phyloP scores from a whole-genome alignment of 2,888 invertebrate genomes.

The Eupithecia inturbata region DNA sequence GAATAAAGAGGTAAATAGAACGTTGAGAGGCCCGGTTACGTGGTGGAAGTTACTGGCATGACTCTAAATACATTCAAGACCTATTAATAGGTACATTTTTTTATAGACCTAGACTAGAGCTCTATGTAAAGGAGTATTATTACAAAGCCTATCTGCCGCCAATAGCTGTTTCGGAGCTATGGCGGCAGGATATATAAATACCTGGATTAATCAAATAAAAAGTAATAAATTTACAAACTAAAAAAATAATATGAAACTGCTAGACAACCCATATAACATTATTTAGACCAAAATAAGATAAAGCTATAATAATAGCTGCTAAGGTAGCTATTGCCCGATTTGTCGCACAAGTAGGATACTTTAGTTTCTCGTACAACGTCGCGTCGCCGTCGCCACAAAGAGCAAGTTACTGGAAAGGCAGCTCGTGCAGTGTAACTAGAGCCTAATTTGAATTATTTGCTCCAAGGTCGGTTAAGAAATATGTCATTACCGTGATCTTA shows the following conservation, averaged over 20 bases:
- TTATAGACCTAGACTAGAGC: background rate
- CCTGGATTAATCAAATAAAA: background rate
- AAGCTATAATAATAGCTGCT: background rate
- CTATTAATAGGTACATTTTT: too few relatives aligned
- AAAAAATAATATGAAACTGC: too few relatives aligned
- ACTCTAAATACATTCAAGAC: background rate
- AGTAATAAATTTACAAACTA: too few relatives aligned
- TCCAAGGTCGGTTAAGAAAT: conserved; percentile 49
- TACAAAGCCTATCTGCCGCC: background rate
- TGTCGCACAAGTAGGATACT: background rate
- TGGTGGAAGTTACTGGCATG: background rate
- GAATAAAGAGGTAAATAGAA: conserved; percentile 32
- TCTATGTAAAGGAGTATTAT: background rate
- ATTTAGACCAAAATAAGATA: background rate
- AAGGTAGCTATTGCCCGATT: background rate
- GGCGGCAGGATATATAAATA: too few relatives aligned
- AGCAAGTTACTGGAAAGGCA: background rate
- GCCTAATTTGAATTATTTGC: conserved; percentile 45
- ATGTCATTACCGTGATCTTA: conserved; percentile 57
- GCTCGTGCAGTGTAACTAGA: conserved; percentile 1
- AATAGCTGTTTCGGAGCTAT: conserved; percentile 2
- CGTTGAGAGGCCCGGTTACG: conserved; percentile 16
- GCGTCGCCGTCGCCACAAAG: background rate
- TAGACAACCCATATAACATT: background rate
- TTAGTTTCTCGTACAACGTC: background rate